Conservation (phyloP, 1,140 invertebrate genomes). For the Medauroidea extradentata region DNA sequence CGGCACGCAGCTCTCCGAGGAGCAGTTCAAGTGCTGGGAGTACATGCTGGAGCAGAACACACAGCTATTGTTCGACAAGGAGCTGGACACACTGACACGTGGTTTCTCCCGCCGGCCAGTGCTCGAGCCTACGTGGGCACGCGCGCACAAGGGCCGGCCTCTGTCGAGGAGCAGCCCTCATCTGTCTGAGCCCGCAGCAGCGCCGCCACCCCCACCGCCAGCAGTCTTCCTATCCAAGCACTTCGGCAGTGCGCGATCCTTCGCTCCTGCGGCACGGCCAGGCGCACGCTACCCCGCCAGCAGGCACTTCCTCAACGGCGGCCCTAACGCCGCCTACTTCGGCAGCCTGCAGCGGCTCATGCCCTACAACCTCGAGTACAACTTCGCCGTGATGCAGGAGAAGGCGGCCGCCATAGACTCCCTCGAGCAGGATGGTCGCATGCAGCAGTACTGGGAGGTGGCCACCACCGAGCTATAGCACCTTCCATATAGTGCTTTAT, state of each 20-base stretch:
- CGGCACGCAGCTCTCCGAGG: conserved; percentile 59
- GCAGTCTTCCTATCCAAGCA: conserved; percentile 63
- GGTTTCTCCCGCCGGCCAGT: conserved; percentile 46
- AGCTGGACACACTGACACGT: conserved; percentile 72
- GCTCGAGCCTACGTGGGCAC: conserved; percentile 5
- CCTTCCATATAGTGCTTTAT: no score
- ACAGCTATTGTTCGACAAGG: conserved; percentile 80
- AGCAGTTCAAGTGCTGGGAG: conserved; percentile 89
- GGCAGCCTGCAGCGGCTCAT: conserved; percentile 75
- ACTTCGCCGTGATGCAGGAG: conserved; percentile 64
- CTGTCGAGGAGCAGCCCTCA: conserved; percentile 55
- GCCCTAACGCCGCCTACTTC: conserved; percentile 80
- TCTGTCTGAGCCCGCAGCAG: conserved; percentile 44
- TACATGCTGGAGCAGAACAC: conserved; percentile 90
- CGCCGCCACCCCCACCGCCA: conserved; percentile 43
- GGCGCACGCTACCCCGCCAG: neutral
- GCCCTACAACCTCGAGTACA: conserved; percentile 80
- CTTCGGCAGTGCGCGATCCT: conserved; percentile 73
- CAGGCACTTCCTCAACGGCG: conserved; percentile 45
- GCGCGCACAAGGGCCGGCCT: conserved; percentile 40
- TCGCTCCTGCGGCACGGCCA: conserved; percentile 47
- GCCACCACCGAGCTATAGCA: conserved; percentile 71
- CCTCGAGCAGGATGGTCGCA: conserved; percentile 68
- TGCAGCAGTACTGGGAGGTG: conserved; percentile 84
- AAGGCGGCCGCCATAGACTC: conserved; percentile 51